Conservation (phyloP, 1,140 invertebrate genomes). For the Charaxes varanes region DNA sequence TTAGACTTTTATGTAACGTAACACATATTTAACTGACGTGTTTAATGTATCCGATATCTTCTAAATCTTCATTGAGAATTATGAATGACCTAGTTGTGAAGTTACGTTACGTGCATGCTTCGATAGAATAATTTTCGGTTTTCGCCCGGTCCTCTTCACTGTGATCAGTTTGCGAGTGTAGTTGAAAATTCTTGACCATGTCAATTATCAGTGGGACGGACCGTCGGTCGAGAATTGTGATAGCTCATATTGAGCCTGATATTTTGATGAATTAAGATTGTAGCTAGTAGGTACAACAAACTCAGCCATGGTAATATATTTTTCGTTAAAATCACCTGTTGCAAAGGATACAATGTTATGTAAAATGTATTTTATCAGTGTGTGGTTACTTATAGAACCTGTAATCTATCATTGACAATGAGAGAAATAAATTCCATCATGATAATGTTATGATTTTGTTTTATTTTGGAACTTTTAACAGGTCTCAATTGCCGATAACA, state of each 20-base stretch:
- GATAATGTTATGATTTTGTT: constrained; percentile 41
- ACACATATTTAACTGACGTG: constrained; percentile 51
- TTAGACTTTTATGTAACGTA: constrained; percentile 60
- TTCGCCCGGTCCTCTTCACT: constrained; percentile 66
- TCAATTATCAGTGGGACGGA: constrained; percentile 56
- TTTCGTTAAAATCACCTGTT: constrained; percentile 54
- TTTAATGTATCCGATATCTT: constrained; percentile 28
- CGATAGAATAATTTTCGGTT: constrained; percentile 66
- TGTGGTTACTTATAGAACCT: constrained; percentile 46
- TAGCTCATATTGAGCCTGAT: constrained; percentile 73
- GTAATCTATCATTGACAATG: constrained; percentile 62
- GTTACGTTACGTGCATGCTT: constrained; percentile 64
- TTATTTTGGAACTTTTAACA: constrained; percentile 24
- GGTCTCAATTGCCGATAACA: neutral
- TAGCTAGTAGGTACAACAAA: constrained; percentile 61
- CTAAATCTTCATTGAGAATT: constrained; percentile 23
- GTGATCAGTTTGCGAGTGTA: constrained; percentile 63
- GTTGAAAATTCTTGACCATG: constrained; percentile 47
- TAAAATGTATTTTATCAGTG: constrained; percentile 44
- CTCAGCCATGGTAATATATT: constrained; percentile 56
- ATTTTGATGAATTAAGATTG: constrained; percentile 60
- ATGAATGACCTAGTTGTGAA: constrained; percentile 48
- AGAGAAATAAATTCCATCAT: constrained; percentile 68
- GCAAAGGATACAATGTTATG: constrained; percentile 46
- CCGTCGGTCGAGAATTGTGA: constrained; percentile 58